Conservation (phyloP, 2,113 vertebrate genomes). For the Erythrolamprus reginae region DNA sequence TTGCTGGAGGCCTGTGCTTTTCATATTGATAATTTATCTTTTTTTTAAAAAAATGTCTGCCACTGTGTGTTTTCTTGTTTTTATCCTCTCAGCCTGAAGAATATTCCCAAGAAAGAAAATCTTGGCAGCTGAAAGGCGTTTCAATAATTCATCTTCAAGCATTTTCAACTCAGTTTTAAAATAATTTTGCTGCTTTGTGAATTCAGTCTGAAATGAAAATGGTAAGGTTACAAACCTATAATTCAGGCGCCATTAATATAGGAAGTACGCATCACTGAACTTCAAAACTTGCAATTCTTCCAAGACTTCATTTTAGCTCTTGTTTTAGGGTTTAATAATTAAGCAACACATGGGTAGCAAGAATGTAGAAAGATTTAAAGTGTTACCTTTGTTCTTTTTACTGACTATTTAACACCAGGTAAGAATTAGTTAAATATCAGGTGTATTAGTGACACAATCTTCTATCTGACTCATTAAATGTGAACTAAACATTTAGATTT, state of each 20-base stretch:
- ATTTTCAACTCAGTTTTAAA: slow-evolving; percentile 83
- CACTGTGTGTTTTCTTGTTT: slow-evolving; percentile 75
- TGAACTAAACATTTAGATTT: neutral
- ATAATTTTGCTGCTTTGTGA: slow-evolving; percentile 78
- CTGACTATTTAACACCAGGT: slow-evolving; percentile 1
- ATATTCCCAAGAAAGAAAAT: slow-evolving; percentile 73
- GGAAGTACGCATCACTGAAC: slow-evolving; percentile 40
- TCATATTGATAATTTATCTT: slow-evolving; percentile 57
- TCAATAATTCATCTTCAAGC: slow-evolving; percentile 74
- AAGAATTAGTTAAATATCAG: slow-evolving; percentile 1
- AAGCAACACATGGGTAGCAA: slow-evolving; percentile 26
- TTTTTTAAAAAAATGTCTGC: slow-evolving; percentile 76
- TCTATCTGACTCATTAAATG: neutral
- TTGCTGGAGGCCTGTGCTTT: slow-evolving; percentile 12
- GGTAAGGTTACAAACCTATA: slow-evolving; percentile 52
- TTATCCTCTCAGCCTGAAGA: slow-evolving; percentile 74
- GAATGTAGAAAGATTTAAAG: slow-evolving; percentile 35
- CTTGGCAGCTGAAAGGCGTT: slow-evolving; percentile 68
- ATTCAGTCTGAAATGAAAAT: slow-evolving; percentile 64
- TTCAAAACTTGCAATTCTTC: slow-evolving; percentile 42
- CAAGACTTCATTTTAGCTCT: slow-evolving; percentile 26
- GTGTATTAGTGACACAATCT: neutral
- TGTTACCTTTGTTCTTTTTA: slow-evolving; percentile 20
- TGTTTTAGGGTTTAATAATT: slow-evolving; percentile 33
- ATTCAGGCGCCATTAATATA: slow-evolving; percentile 52